A percentile compares a stretch with the other conserved stretches of the same genome.
Evolutionary conservation across 1,140 invertebrate genomes (phyloP).

Genomic region (Aphaenogaster floridana): DNA sequence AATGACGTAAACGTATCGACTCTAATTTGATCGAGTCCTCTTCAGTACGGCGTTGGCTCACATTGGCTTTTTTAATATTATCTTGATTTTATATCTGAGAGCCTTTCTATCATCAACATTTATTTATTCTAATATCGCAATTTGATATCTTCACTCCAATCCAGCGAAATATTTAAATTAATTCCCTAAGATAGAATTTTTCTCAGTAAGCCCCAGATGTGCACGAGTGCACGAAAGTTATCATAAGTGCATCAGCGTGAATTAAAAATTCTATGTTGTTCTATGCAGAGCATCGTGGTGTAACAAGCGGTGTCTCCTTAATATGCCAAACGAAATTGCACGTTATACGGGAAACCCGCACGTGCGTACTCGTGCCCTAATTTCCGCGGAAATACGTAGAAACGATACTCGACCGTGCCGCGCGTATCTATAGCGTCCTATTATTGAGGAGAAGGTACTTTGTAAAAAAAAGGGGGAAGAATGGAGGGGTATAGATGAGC

Average conservation of each 20-base stretch:
- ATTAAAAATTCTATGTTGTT: slow-evolving; percentile 1
- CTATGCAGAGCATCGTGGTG: no score
- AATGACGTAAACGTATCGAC: no score
- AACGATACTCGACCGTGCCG: slow-evolving; percentile 40
- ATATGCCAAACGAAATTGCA: slow-evolving; percentile 9
- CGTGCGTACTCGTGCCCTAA: slow-evolving; percentile 37
- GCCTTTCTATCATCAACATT: no score
- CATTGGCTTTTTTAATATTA: no score
- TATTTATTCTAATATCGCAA: background rate
- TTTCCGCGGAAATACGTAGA: slow-evolving; percentile 65
- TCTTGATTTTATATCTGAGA: no score
- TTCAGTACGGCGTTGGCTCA: no score
- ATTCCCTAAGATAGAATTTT: background rate
- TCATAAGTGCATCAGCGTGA: background rate
- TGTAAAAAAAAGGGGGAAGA: slow-evolving; percentile 30
- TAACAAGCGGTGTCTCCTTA: slow-evolving; percentile 5
- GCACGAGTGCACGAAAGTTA: background rate
- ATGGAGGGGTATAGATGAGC: slow-evolving; percentile 1
- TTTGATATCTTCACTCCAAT: background rate
- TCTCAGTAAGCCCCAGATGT: background rate
- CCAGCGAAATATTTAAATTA: background rate
- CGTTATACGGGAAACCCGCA: slow-evolving; percentile 13
- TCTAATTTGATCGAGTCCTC: no score
- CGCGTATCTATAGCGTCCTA: slow-evolving; percentile 36
- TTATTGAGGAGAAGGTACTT: slow-evolving; percentile 54